Percentiles rank a stretch among this genome's conserved stretches.
phyloP scores from a whole-genome alignment of 2,797 vertebrate species.

The Chrysocyon brachyurus region DNA sequence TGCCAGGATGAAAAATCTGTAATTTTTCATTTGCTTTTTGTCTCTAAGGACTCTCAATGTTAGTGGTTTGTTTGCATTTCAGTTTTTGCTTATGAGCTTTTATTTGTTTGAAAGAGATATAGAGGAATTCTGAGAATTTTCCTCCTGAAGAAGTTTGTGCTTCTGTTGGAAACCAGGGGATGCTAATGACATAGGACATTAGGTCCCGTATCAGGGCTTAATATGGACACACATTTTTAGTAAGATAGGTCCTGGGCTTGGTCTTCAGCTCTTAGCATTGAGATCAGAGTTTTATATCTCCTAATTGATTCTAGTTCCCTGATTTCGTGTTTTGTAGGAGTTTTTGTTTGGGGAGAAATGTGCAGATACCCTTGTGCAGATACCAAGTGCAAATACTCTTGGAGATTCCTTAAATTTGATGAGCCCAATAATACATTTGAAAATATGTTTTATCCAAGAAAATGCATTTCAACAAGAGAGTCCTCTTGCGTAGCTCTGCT shows the following conservation, averaged over 20 bases:
- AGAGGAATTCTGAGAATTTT: background rate
- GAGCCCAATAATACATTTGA: background rate
- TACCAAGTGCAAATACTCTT: background rate
- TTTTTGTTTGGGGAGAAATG: background rate
- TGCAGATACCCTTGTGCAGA: background rate
- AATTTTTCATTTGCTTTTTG: background rate
- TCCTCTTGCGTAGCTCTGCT: background rate
- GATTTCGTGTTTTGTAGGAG: background rate
- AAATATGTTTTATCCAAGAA: background rate
- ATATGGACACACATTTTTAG: background rate
- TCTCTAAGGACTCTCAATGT: background rate
- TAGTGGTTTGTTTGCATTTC: background rate
- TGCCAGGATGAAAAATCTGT: background rate
- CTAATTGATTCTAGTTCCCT: background rate
- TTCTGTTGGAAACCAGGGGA: background rate
- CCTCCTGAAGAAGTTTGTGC: background rate
- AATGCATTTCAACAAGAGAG: background rate
- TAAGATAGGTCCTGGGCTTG: background rate
- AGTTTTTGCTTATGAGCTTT: background rate
- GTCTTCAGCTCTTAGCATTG: background rate
- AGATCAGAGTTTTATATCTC: background rate
- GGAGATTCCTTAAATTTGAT: background rate
- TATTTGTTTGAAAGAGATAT: background rate
- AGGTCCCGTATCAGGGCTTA: background rate
- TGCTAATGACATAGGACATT: background rate